Base-by-base conservation (phyloP, 2,113 vertebrate species). In the Amblyornis subalaris region DNA sequence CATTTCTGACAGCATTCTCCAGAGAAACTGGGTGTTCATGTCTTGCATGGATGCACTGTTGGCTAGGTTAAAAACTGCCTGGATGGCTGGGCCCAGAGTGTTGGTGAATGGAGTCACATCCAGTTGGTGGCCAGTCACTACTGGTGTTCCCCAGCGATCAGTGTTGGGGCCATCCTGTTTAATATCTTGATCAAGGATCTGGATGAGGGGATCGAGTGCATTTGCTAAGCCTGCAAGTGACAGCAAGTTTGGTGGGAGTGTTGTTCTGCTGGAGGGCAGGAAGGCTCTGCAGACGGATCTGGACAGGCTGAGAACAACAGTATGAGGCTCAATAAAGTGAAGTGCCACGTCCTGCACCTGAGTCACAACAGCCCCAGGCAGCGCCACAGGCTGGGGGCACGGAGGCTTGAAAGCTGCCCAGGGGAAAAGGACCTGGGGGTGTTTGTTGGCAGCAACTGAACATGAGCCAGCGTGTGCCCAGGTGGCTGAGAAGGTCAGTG, bases 321-420 rank as follows among this genome's bases (percentile, higher is more conserved):
- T 13, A 13, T 26, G 38, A 62, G 15, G 10, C 29, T 57, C 33
- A 83, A 33, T 22, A 45, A 6, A 7, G 22, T 10, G 36, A 35
- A 36, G 3, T 19, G 38, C 8, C 0, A 3, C 54, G 3, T 51
- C 22, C n/a, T 80, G 29, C 31, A 29, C 33, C 10, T 38, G 11
- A 17, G 21, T 16, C 40, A 62, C 36, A 86, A 50, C 15, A 29
- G 29, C 15, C 12, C 29, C 53, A 57, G 6, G 14, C 12, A 78
- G 6, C 1, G 2, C 60, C 31, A 28, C 36, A 62, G 60, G 16
- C 51, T 31, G 19, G 26, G 15, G 14, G 8, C 20, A 44, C 51
- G 50, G 24, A 20, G 21, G 7, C 24, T 77, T 28, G 7, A 42
- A 51, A 53, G 16, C 6, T 47, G 14, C 6, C 2, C 0, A 1